A percentile compares a stretch with the other conserved stretches of the same genome.
Conservation (phyloP, 2,797 vertebrate genomes). For the Emys orbicularis region DNA sequence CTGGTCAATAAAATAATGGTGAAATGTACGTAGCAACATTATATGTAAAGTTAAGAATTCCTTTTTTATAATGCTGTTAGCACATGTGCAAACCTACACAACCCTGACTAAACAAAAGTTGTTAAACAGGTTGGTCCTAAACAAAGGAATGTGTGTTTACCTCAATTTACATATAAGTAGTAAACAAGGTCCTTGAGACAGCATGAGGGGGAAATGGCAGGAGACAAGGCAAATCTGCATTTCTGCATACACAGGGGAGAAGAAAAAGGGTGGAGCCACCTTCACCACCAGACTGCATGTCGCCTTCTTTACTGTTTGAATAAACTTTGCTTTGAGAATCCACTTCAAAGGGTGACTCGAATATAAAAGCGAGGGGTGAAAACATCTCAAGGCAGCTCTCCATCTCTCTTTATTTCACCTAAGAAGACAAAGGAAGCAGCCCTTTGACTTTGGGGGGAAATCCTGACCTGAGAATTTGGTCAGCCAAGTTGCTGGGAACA, state of each 20-base stretch:
- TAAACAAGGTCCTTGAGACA: neutral
- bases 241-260: neutral
- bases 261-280: neutral
- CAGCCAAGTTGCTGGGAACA: neutral
- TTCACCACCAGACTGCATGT: neutral
- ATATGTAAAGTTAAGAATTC: neutral
- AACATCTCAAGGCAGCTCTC: neutral
- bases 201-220: neutral
- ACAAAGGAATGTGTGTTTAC: neutral
- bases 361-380: neutral
- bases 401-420: neutral
- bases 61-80: neutral
- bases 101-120: neutral
- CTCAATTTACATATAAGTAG: neutral
- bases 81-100: neutral
- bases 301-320: neutral
- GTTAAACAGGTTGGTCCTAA: neutral
- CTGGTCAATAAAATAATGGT: neutral
- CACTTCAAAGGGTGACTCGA: neutral
- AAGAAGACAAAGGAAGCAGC: neutral
- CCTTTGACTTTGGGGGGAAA: neutral
- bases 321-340: neutral
- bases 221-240: neutral
- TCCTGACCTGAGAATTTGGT: neutral
- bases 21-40: neutral